Conservation (phyloP, 1,140 invertebrate genomes). For the Gryllus bimaculatus region DNA sequence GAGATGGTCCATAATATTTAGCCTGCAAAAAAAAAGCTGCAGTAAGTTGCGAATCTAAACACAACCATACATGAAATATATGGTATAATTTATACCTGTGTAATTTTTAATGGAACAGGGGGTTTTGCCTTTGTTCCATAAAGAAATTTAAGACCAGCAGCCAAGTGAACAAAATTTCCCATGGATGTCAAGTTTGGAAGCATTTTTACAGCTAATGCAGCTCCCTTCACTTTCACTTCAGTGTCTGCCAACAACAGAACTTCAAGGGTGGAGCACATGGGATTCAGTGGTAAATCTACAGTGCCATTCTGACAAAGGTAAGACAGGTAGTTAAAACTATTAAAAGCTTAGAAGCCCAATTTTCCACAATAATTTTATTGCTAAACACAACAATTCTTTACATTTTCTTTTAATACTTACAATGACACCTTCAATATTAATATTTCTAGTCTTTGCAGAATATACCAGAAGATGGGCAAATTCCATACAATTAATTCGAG, state of each 20-base stretch:
- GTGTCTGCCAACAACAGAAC: slow-evolving; percentile 7
- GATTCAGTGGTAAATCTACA: background rate
- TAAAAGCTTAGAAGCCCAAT: background rate
- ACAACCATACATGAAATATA: background rate
- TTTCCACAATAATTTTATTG: background rate
- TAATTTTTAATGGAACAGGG: background rate
- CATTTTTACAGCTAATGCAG: slow-evolving; percentile 11
- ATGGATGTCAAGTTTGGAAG: slow-evolving; percentile 10
- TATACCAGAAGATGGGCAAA: slow-evolving; percentile 4
- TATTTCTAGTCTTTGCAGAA: background rate
- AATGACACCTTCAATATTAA: background rate
- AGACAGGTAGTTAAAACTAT: background rate
- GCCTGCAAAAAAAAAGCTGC: background rate
- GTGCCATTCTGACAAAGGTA: background rate
- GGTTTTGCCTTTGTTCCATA: background rate
- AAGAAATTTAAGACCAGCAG: slow-evolving; percentile 7
- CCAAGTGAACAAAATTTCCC: slow-evolving; percentile 9
- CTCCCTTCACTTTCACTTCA: background rate
- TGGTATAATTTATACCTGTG: background rate
- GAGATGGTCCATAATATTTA: slow-evolving; percentile 11
- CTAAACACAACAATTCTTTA: background rate
- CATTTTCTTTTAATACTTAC: background rate
- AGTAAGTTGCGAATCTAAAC: background rate
- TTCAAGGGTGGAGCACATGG: slow-evolving; percentile 11
- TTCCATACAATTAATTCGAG: slow-evolving; percentile 7